These are phyloP conservation scores for Sebastes paucispinis DNA, from an alignment of 2,797 vertebrate genomes.

Conservation along the genomic window DNA sequence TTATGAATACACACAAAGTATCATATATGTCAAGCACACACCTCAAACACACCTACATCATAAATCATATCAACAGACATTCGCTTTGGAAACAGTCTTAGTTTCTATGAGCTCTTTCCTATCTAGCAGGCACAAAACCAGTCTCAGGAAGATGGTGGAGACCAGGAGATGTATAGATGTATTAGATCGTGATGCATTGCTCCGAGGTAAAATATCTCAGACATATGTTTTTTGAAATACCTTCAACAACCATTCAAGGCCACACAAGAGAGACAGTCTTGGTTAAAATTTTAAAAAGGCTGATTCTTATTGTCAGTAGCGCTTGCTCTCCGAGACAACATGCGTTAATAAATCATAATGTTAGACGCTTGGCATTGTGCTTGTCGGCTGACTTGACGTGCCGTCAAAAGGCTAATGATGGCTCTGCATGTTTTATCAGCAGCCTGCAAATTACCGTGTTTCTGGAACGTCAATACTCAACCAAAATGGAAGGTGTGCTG, in stretches of 20 bases:
- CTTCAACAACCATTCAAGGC: conserved; percentile 21
- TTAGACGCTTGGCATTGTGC: conserved; percentile 27
- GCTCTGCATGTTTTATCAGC: conserved; percentile 51
- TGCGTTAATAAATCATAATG: conserved; percentile 54
- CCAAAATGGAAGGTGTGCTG: conserved; percentile 12
- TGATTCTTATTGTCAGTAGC: conserved; percentile 24
- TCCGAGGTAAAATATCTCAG: conserved; percentile 12
- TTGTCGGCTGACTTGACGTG: conserved; percentile 22
- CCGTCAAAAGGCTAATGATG: conserved; percentile 53
- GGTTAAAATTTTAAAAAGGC: conserved; percentile 31
- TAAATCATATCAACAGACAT: neutral
- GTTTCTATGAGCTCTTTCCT: neutral
- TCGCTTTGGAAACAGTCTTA: neutral
- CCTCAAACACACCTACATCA: too few species aligned
- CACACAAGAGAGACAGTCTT: conserved; percentile 12
- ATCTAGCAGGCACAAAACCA: neutral
- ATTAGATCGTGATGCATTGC: neutral
- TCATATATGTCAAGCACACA: too few species aligned
- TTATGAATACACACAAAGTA: too few species aligned
- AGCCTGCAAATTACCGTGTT: conserved; percentile 30
- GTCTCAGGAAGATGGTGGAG: neutral
- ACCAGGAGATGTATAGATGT: neutral
- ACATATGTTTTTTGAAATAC: conserved; percentile 6
- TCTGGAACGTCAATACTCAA: conserved; percentile 35
- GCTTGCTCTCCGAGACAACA: conserved; percentile 18